phyloP scores from a whole-genome alignment of 2,797 vertebrate species.

The Heterohyrax brucei region DNA sequence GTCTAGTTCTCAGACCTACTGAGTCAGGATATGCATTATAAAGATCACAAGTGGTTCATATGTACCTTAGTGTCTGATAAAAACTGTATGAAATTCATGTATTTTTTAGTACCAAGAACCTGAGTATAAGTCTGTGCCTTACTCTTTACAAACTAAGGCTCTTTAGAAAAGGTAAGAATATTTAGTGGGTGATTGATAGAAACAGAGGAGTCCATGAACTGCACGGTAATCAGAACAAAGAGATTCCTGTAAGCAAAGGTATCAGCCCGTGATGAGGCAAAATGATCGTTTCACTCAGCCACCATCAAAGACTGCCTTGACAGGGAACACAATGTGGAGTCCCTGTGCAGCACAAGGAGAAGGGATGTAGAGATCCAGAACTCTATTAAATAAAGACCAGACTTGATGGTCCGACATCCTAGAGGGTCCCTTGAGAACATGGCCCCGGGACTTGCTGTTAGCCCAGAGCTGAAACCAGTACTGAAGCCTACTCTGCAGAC shows the following conservation, averaged over 20 bases:
- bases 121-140: background rate
- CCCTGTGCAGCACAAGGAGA: too few relatives aligned
- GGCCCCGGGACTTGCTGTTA: too few relatives aligned
- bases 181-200: background rate
- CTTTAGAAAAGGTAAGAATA: background rate
- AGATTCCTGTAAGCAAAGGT: conserved; percentile 35
- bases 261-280: background rate
- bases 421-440: too few relatives aligned
- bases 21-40: background rate
- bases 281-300: background rate
- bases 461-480: too few relatives aligned
- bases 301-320: too few relatives aligned
- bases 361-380: too few relatives aligned
- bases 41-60: background rate
- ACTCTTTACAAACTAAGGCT: background rate
- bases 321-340: too few relatives aligned
- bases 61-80: background rate
- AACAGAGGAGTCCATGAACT: background rate
- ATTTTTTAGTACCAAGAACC: conserved; percentile 9
- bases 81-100: background rate
- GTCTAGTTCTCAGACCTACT: background rate
- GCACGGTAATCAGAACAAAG: background rate
- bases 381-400: too few relatives aligned
- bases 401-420: too few relatives aligned
- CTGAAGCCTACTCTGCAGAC: too few relatives aligned